A percentile compares a stretch with the other conserved stretches of the same genome.
phyloP scores from a whole-genome alignment of 2,797 vertebrate species.

The Hylomyscus alleni region DNA sequence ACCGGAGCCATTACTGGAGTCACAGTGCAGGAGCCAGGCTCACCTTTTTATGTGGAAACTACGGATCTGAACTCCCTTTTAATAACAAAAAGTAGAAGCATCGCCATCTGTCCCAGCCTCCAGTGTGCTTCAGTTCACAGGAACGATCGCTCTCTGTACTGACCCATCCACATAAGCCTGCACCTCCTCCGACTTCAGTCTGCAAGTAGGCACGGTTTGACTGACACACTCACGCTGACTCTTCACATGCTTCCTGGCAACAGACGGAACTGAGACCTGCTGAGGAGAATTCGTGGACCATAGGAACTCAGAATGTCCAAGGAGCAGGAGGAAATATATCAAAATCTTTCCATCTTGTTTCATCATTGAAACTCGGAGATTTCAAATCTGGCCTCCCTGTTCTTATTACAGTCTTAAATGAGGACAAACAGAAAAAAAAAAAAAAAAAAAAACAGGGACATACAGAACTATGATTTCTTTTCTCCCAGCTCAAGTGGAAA shows the following conservation, averaged over 20 bases:
- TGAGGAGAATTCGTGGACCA: slow-evolving; percentile 66
- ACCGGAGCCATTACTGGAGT: no score
- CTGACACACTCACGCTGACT: slow-evolving; percentile 50
- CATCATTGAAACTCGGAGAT: slow-evolving; percentile 46
- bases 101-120: not conserved
- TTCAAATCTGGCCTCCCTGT: not conserved
- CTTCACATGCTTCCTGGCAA: slow-evolving; percentile 64
- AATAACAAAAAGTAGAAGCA: slow-evolving; percentile 35
- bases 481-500: not conserved
- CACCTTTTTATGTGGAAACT: not conserved
- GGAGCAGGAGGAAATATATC: slow-evolving; percentile 42
- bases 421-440: not conserved
- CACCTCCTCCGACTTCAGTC: not conserved
- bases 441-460: not conserved
- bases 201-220: slow-evolving; percentile 24
- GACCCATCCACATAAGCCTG: not conserved
- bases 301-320: slow-evolving; percentile 69
- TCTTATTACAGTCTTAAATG: slow-evolving; percentile 11
- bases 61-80: not conserved
- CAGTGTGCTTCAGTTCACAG: not conserved
- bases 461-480: not conserved
- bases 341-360: slow-evolving; percentile 2
- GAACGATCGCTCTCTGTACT: not conserved
- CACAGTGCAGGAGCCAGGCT: not conserved
- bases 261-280: slow-evolving; percentile 54